These are phyloP conservation scores for Anguilla japonica DNA, from an alignment of 2,113 vertebrate species.

Conservation along the genomic window DNA sequence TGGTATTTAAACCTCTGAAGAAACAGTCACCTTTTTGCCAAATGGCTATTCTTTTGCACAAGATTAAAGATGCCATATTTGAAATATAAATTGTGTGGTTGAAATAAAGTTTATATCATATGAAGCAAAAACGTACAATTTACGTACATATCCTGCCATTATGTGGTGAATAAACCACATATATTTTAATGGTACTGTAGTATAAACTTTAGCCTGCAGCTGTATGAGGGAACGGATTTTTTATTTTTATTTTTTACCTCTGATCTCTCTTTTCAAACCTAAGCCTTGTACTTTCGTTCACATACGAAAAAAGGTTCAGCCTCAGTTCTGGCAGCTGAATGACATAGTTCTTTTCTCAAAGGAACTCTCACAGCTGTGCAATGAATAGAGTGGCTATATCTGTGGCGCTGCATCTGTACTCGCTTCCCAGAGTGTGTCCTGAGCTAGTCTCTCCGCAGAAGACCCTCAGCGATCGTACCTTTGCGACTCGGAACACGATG, in stretches of 20 bases:
- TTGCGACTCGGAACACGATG: conserved; percentile 68
- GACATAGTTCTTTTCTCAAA: background rate
- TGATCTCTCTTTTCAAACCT: background rate
- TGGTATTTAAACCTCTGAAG: background rate
- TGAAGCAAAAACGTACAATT: background rate
- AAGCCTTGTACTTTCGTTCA: background rate
- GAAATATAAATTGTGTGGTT: too few species aligned
- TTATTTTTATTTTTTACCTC: background rate
- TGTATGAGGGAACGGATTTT: background rate
- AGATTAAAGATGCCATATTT: too few species aligned
- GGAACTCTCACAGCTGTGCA: background rate
- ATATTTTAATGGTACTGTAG: background rate
- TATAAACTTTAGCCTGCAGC: background rate
- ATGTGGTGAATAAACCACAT: background rate
- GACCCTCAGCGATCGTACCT: conserved; percentile 60
- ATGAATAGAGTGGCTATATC: background rate
- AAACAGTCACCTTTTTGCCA: background rate
- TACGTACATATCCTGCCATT: background rate
- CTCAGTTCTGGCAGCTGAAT: background rate
- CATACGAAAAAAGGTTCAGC: too few species aligned
- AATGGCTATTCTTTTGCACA: background rate
- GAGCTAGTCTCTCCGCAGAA: background rate
- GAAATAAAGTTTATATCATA: too few species aligned
- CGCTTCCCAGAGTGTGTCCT: background rate
- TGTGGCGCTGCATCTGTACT: background rate